Evolutionary conservation across 2,888 invertebrate species (phyloP).

Genomic region (Mycalesis mineus): DNA sequence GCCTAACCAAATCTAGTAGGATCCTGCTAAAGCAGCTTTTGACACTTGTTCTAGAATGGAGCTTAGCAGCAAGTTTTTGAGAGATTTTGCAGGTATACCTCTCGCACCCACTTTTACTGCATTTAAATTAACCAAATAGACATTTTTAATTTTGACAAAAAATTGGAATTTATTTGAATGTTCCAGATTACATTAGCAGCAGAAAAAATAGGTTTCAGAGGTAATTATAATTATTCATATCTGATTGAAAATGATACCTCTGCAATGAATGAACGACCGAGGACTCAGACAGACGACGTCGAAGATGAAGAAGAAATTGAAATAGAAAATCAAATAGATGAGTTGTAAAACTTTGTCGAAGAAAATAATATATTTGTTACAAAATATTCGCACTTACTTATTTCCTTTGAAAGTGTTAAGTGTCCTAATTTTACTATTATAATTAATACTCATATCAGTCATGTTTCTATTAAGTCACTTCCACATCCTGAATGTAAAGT

Average conservation of each 20-base stretch:
- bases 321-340: slow-evolving; percentile 23
- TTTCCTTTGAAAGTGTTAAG: no score
- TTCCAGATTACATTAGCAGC: slow-evolving; percentile 45
- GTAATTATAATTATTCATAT: slow-evolving; percentile 42
- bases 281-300: slow-evolving; percentile 32
- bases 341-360: background rate
- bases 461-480: background rate
- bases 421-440: background rate
- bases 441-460: background rate
- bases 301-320: slow-evolving; percentile 42
- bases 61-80: no score
- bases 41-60: no score
- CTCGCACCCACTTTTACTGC: no score
- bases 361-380: background rate
- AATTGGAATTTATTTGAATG: background rate
- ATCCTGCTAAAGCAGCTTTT: no score
- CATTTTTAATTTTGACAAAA: no score
- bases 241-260: slow-evolving; percentile 16
- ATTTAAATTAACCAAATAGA: no score
- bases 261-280: background rate
- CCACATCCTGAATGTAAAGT: background rate
- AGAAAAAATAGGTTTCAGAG: slow-evolving; percentile 39
- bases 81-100: no score
- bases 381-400: no score
- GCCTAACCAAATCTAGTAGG: no score